Base-by-base conservation (phyloP, 2,797 vertebrate genomes). In the Sandelia bainsii region DNA sequence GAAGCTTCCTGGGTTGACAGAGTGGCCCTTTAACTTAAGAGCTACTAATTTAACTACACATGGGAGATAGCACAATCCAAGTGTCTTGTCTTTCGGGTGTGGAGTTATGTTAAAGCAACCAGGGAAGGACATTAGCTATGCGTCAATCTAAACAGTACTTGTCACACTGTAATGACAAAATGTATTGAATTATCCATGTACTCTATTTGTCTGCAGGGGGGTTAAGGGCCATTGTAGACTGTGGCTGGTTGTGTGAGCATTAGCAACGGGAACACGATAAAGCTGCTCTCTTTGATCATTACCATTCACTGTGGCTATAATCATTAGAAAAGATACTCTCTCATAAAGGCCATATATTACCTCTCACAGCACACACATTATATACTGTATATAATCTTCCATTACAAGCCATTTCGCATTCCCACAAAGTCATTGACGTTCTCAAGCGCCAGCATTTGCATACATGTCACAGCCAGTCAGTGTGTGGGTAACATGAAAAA, bases 141-240 rank as follows among this genome's bases (percentile, higher is more conserved):
- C 49, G 54, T 87, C 74, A 69, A 62, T 80, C 69, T 13, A 8
- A 65, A 58, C 60, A 10, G 27, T 9, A 3, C 60, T 22, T 32
- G 40, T 70, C 0, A 48, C 66, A n/a, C 49, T 37, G 54, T 75
- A 87, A 72, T 69, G 72, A 85, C 75, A 57, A 69, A 82, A 84
- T 46, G 50, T 85, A 84, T 88, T 80, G 78, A 81, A 79, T 88
- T 79, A 78, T 84, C 61, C 65, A 62, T 61, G 62, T 56, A 66
- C 37, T 29, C 34, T 62, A 70, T 71, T 74, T 73, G 53, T 72
- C 62, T 82, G 48, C 66, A 22, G 32, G 65, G 50, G 22, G 22
- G 42, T 72, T 63, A 64, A 60, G 22, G 84, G 69, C 32, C 60
- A 54, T 66, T 12, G 50, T 73, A 65, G 82, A 75, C 56, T 42